Base-by-base conservation (phyloP, 2,797 vertebrate genomes). In the Tragopan temminckii region DNA sequence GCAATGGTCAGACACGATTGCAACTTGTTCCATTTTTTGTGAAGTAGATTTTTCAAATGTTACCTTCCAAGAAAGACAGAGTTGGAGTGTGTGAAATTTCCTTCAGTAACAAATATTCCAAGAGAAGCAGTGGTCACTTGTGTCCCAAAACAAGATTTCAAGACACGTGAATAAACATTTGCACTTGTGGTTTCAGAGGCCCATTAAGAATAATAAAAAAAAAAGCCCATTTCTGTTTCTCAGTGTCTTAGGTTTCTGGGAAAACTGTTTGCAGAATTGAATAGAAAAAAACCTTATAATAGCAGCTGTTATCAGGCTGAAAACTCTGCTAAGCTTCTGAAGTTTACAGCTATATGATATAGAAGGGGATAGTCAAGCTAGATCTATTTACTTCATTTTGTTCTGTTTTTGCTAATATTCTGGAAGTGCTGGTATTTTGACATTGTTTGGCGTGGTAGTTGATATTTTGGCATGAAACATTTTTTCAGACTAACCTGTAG, bases 401-500 rank as follows among this genome's bases (percentile, higher is more conserved):
- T 20, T 76, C 18, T 19, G 8, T 43, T 43, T 43, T 43, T 43
- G 42, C 18, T 43, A 0, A 15, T 57, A 62, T 90, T 80, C 42
- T 33, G 21, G 55, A 87, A 71, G 38, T 3, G 3, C 62, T 70
- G 24, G 24, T 58, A 79, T 89, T 87, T 76, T 74, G 61, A 20
- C 16, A 62, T 40, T 82, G 42, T 72, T 66, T 12, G 25, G 59
- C 25, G 40, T 8, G 25, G 16, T 61, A 27, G 25, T 19, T 62
- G 59, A 19, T 38, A 40, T 20, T 62, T 40, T 62, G 27, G 27
- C 27, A 38, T 6, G 8, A 75, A 12, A 31, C n/a, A 16, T 57
- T 45, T 68, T 57, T 94, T 74, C 58, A 57, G 45, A 85, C 95
- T 62, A 63, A 99, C 99, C 99, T 99, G 98, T 99, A 99, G 20